These are phyloP conservation scores for Zosterops borbonicus DNA, from an alignment of 2,113 vertebrate genomes.

Conservation along the genomic window DNA sequence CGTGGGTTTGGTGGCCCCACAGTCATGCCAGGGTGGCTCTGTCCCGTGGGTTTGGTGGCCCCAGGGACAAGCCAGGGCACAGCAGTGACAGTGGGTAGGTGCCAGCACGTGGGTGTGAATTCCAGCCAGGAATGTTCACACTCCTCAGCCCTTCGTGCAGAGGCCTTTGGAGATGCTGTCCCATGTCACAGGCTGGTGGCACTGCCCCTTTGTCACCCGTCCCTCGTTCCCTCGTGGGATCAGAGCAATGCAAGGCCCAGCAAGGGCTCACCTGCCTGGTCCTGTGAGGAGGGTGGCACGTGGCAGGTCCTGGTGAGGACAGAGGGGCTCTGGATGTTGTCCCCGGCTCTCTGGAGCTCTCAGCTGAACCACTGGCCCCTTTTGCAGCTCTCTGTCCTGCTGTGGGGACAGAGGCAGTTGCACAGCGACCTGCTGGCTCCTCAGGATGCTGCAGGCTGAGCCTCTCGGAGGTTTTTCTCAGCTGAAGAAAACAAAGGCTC, in stretches of 20 bases:
- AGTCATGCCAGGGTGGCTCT: rapidly evolving
- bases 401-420: background rate
- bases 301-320: background rate
- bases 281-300: background rate
- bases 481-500: constrained; percentile 38
- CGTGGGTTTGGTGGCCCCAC: background rate
- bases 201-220: background rate
- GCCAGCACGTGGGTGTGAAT: rapidly evolving
- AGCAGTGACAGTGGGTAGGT: background rate
- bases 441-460: background rate
- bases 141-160: background rate
- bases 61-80: background rate
- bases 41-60: background rate
- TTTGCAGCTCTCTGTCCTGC: background rate
- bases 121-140: background rate
- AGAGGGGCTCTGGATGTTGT: background rate
- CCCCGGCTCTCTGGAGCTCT: background rate
- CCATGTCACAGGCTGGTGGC: background rate
- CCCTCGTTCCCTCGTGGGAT: rapidly evolving
- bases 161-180: background rate
- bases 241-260: background rate
- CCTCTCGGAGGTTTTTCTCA: constrained; percentile 5
- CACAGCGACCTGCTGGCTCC: background rate
- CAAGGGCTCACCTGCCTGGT: background rate
- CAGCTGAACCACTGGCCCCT: background rate